Evolutionary conservation across 2,797 vertebrate species (phyloP), one percentile per base, ranked within the genome.

Genomic region (Takifugu ocellatus): DNA sequence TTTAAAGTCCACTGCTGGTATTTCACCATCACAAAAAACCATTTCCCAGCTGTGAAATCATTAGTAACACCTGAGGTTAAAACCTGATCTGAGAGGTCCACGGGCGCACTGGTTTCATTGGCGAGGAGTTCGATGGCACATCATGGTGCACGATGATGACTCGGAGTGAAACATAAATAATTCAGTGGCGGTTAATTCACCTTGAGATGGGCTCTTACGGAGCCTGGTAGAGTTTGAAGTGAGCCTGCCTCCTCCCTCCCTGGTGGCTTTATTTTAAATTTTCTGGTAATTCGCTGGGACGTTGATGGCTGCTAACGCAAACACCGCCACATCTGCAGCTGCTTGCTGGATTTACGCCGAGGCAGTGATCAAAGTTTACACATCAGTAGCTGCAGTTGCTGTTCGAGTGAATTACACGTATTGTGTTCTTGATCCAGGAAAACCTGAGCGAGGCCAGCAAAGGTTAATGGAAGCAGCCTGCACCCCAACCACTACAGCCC

Each of bases 151-250:
- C 11, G 17, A 51, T 49, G 59, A 58, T 1, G 63, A 70, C 70
- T 80, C 29, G 17, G 61, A 77, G 56, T 42, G 43, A 72, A 81
- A 51, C 80, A 81, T 89, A 67, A 81, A 84, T 85, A 83, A 88
- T 87, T 87, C 72, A 88, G 77, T 74, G 74, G 58, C 59, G 67
- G 68, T 82, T 84, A 83, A 88, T 81, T 88, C 77, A 85, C 82
- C 83, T 83, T 84, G 75, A 78, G 66, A 75, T 55, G 50, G 36
- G 66, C 47, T 70, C 72, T 72, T 76, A 27, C 56, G 51, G 73
- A 56, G 59, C 54, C 52, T 42, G 10, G 62, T 21, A 31, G 48
- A 60, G 45, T 62, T 51, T 59, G 56, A 74, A 70, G 54, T 62
- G 49, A 31, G 49, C 14, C 46, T 59, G 44, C 54, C 64, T 27